A percentile compares a stretch with the other conserved stretches of the same genome.
Evolutionary conservation across 2,797 vertebrate genomes (phyloP).

Genomic region (Poeciliopsis turneri): DNA sequence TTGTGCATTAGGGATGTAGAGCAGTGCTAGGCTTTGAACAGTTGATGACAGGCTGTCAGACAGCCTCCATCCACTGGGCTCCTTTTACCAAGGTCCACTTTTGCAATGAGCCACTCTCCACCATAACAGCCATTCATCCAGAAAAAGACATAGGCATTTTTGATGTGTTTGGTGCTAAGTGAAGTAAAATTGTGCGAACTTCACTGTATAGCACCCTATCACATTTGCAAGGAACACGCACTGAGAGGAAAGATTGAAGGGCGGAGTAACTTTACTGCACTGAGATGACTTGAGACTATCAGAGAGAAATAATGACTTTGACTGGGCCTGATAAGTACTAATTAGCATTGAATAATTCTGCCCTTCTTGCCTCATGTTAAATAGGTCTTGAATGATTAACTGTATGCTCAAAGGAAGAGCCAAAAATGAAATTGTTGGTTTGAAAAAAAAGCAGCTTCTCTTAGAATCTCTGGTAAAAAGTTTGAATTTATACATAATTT

Average conservation of each 20-base stretch:
- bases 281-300: slow-evolving; percentile 57
- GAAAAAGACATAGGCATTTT: slow-evolving; percentile 79
- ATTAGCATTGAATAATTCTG: slow-evolving; percentile 74
- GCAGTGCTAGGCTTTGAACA: slow-evolving; percentile 64
- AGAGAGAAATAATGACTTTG: slow-evolving; percentile 59
- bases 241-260: slow-evolving; percentile 51
- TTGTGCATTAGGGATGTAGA: slow-evolving; percentile 70
- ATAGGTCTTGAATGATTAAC: slow-evolving; percentile 24
- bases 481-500: not conserved
- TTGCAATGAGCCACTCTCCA: slow-evolving; percentile 67
- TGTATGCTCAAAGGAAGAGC: slow-evolving; percentile 4
- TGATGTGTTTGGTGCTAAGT: slow-evolving; percentile 81
- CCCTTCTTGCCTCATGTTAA: slow-evolving; percentile 45
- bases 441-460: slow-evolving; percentile 9
- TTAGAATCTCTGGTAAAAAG: slow-evolving; percentile 18
- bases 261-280: slow-evolving; percentile 56
- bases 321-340: slow-evolving; percentile 63
- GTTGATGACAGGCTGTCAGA: slow-evolving; percentile 81
- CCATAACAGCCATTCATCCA: slow-evolving; percentile 74
- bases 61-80: slow-evolving; percentile 61
- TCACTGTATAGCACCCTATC: slow-evolving; percentile 82
- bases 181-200: slow-evolving; percentile 79
- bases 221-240: slow-evolving; percentile 70
- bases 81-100: slow-evolving; percentile 69
- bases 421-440: slow-evolving; percentile 7